Evolutionary conservation across 2,888 invertebrate genomes (phyloP).

Genomic region (Eudemis profundana): DNA sequence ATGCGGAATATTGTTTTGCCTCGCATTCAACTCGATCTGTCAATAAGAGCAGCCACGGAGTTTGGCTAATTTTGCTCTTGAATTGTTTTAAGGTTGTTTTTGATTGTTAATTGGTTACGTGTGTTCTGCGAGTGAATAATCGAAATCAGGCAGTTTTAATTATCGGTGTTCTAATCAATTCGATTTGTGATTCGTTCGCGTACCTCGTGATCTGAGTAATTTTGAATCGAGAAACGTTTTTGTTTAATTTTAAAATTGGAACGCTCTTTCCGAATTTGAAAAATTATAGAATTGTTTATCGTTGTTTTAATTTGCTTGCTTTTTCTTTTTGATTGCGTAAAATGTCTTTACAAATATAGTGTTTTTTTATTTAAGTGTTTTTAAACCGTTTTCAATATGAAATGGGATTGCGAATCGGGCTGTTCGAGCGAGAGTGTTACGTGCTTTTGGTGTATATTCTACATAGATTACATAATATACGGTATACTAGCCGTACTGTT

Average conservation of each 20-base stretch:
- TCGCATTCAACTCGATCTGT: constrained; percentile 15
- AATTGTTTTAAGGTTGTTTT: constrained; percentile 6
- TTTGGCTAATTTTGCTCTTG: background rate
- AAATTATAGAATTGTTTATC: background rate
- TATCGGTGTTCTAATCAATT: constrained; percentile 33
- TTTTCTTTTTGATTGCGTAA: background rate
- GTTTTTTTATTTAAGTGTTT: no score
- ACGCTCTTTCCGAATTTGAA: constrained; percentile 10
- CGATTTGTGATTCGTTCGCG: constrained; percentile 12
- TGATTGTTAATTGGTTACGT: constrained; percentile 11
- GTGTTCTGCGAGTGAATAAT: constrained; percentile 11
- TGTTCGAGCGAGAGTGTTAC: constrained; percentile 49
- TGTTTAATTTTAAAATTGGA: constrained; percentile 2
- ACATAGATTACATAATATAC: constrained; percentile 46
- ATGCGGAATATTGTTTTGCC: constrained; percentile 29
- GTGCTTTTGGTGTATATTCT: constrained; percentile 58
- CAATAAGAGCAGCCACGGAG: background rate
- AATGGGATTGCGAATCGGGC: constrained; percentile 43
- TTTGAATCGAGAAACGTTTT: constrained; percentile 22
- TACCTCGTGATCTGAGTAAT: constrained; percentile 13
- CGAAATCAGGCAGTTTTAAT: constrained; percentile 13
- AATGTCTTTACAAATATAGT: background rate
- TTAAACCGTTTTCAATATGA: constrained; percentile 29
- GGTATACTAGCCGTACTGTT: constrained; percentile 34
- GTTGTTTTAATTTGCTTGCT: background rate